These are phyloP conservation scores for Anguilla obscura DNA, from an alignment of 2,797 vertebrate genomes.

Conservation along the genomic window DNA sequence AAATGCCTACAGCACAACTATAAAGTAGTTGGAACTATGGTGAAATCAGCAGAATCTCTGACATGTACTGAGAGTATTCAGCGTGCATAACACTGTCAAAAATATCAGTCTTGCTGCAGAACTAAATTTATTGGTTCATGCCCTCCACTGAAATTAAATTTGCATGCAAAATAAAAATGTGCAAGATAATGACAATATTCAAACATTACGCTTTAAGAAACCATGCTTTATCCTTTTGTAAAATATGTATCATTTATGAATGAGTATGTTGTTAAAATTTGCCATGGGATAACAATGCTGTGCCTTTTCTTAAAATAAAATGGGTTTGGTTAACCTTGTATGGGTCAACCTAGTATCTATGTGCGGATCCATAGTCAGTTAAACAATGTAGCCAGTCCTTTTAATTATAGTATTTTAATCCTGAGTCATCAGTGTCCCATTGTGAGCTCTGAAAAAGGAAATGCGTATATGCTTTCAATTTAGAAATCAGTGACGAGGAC, in stretches of 20 bases:
- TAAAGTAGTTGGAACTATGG: no score
- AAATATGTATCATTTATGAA: no score
- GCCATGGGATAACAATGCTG: background rate
- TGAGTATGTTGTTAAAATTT: background rate
- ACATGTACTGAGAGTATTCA: background rate
- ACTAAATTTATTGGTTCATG: background rate
- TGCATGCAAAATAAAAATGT: background rate
- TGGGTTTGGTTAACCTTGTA: background rate
- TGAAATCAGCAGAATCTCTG: background rate
- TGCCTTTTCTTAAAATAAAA: background rate
- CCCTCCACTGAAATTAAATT: background rate
- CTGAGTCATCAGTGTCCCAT: background rate
- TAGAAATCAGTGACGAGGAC: background rate
- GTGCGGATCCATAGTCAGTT: background rate
- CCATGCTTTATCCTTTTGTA: background rate
- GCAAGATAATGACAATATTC: background rate
- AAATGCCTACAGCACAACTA: no score
- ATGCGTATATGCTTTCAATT: background rate
- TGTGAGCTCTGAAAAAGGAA: background rate
- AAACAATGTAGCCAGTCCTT: background rate
- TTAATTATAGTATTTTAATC: background rate
- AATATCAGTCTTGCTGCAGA: background rate
- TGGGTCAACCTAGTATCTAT: background rate
- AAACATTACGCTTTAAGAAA: background rate
- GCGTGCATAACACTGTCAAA: background rate